Base-by-base conservation (phyloP, 2,113 vertebrate genomes). In the Noturus placidus region DNA sequence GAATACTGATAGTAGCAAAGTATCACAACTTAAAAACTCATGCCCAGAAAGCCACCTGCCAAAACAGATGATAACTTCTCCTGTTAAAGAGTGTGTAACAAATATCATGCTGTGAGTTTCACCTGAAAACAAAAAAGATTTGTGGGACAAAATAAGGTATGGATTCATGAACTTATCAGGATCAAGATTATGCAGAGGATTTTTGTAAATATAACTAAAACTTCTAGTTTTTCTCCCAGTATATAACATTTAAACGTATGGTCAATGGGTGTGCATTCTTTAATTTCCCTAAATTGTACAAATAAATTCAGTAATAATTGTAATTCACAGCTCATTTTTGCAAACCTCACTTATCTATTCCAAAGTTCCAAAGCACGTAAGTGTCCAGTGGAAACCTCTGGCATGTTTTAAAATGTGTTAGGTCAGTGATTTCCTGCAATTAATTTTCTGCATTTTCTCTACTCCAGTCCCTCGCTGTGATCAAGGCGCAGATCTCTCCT, bases 381-480 rank as follows among this genome's bases (percentile, higher is more conserved):
- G 85, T 82, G 89, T 87, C 89, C 85, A 69, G 13, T 85, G 72
- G 67, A 86, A 87, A 77, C n/a, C 50, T 82, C 52, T 85, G 33
- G 86, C 59, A 46, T 69, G 52, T 54, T 84, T 65, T 63, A 88
- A 87, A 90, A 78, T 14, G 22, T 70, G 38, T 87, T 46, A 72
- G 74, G 52, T 84, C 76, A 87, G 38, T 86, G 57, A 78, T 82
- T 50, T 88, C 50, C 38, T 89, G 67, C 9, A 50, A 10, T 50
- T 50, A 9, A 50, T 54, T 54, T 88, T 67, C 33, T 17, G 57
- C 65, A 87, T 52, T 38, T 81, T 63, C 65, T 70, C 74, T 25
- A 99, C 91, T 99, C 97, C 92, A 99, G 95, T 2, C 97, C 97
- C 94, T 99, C 97, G 95, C 95, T 96, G 93, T 97, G 97, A 92